A percentile compares a stretch with the other conserved stretches of the same genome.
phyloP scores from a whole-genome alignment of 1,140 invertebrate species.

The Brachionus rotundiformis region DNA sequence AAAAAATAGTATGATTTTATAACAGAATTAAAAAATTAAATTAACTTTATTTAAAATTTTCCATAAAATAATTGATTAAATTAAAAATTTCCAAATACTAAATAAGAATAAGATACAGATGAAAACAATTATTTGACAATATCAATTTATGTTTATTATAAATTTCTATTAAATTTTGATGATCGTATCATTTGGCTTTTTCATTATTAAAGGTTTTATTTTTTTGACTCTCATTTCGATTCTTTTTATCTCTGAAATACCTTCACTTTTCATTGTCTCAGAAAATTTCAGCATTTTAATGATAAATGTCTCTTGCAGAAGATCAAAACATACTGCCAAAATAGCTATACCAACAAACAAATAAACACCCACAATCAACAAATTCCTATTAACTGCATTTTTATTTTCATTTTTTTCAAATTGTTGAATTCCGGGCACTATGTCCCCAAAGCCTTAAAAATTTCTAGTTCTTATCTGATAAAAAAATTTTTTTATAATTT shows the following conservation, averaged over 20 bases:
- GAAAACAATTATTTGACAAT: background rate
- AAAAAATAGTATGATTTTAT: too few relatives aligned
- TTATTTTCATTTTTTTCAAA: background rate
- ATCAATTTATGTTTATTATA: background rate
- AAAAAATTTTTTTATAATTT: background rate
- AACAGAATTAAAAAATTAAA: too few relatives aligned
- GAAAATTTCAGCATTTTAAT: conserved; percentile 12
- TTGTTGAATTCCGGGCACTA: conserved; percentile 4
- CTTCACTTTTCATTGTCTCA: background rate
- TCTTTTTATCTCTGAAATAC: conserved; percentile 10
- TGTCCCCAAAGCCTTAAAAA: conserved; percentile 48
- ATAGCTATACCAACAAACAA: conserved; percentile 38
- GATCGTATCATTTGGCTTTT: background rate
- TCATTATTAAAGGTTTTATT: conserved; percentile 22
- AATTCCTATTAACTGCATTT: background rate
- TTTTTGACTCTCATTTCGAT: conserved; percentile 9
- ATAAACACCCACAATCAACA: background rate
- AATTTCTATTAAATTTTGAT: background rate
- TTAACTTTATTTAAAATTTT: background rate
- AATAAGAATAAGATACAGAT: too few relatives aligned
- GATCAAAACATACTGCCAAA: conserved; percentile 50
- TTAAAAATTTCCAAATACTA: background rate
- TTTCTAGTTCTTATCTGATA: background rate
- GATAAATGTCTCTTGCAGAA: conserved; percentile 48
- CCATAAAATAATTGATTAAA: too few relatives aligned